Evolutionary conservation across 2,113 vertebrate species (phyloP).

Genomic region (Eonycteris spelaea): DNA sequence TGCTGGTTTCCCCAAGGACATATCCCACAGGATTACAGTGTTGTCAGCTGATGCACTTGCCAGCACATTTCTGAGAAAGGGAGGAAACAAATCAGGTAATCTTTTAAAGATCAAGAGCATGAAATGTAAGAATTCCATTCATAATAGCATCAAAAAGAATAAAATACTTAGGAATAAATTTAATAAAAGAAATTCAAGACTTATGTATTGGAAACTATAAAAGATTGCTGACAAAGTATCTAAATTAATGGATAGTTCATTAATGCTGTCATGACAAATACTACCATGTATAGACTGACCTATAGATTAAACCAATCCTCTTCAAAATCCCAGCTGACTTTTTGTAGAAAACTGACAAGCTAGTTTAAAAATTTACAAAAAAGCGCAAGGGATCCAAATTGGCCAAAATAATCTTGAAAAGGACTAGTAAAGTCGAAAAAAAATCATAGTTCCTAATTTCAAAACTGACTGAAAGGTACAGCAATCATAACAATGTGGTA

Average conservation of each 20-base stretch:
- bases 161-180: background rate
- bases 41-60: constrained; percentile 94
- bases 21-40: constrained; percentile 93
- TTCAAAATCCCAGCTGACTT: background rate
- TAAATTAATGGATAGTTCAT: background rate
- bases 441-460: background rate
- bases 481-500: background rate
- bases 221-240: background rate
- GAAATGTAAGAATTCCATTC: background rate
- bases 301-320: background rate
- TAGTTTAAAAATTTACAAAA: background rate
- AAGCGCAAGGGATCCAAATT: background rate
- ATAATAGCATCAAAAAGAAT: background rate
- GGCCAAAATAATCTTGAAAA: background rate
- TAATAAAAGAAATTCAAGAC: background rate
- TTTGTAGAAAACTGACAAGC: background rate
- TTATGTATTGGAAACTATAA: background rate
- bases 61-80: constrained; percentile 89
- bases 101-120: background rate
- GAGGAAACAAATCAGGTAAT: background rate
- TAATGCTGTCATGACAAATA: background rate
- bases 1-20: constrained; percentile 89
- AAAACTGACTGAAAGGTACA: background rate
- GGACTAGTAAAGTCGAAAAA: background rate
- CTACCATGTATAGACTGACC: background rate